Base-by-base conservation (phyloP, 1,140 invertebrate genomes). In the Anastrepha obliqua region DNA sequence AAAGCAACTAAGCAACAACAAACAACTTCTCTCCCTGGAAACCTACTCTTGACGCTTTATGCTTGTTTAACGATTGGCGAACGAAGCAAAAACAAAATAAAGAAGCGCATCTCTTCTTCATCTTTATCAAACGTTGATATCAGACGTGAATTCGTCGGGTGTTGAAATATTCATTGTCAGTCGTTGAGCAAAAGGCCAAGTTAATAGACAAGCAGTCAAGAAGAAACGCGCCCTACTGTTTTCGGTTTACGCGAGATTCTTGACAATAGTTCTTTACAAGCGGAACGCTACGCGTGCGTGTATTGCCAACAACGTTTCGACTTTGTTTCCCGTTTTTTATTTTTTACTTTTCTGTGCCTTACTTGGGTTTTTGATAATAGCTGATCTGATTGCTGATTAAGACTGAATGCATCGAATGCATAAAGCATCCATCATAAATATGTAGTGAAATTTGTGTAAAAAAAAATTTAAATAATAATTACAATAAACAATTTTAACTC, bases 101-200 rank as follows among this genome's bases (percentile, higher is more conserved):
- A 62, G 15, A 17, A 74, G 44, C 67, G 8, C 74, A 81, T 81
- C 74, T 81, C 47, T 51, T 81, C 51, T 81, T 81, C 17, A 81
- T 29, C 47, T 74, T 74, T 74, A 74, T 74, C 44, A 47, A 29
- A 6, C 47, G 44, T 29, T 55, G 74, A 81, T 81, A 81, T 81
- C 74, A 81, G 74, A n/a, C 8, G 74, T n/a, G 74, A 55, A 55
- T 51, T 81, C 74, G 20, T 20, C 74, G 47, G 8, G 15, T 20
- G 17, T 81, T 55, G 9, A 81, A 81, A 81, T 58, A 51, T 58
- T 29, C 74, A 55, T 81, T 81, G 51, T 81, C 47, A 58, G 74
- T 81, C 47, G 74, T 47, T 29, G 6, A 55, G 51, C 47, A 81
- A 81, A 55, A 81, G 74, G 44, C 74, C 47, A 55, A 81, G 74